Evolutionary conservation across 2,113 vertebrate species (phyloP), one percentile per base, ranked within the genome.

Genomic region (Cichladusa arquata): DNA sequence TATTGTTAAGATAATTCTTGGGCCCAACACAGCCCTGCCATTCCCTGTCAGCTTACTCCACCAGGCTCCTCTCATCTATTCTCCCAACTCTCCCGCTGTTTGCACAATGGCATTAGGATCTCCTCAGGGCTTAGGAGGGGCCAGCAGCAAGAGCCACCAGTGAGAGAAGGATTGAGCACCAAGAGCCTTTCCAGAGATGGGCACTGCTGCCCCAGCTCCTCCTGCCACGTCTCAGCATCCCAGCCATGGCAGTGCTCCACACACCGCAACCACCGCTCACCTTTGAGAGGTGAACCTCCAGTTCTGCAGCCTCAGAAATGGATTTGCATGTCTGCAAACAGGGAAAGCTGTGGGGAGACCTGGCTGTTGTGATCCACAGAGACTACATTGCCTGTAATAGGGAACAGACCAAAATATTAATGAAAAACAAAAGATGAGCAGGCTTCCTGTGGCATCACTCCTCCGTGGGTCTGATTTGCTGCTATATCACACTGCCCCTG

Each of bases 181-280:
- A 0, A 4, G 2, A 24, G 36, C 51, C 50, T 29, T 58, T 31
- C 19, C 42, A 28, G 61, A 40, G 0, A 0, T 7, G 31, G 56
- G n/a, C 2, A 0, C n/a, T 56, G 20, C 47, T 73, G 15, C 47
- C 19, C 12, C 5, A 1, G n/a, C 9, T 48, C 2, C 19, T 65
- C 40, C 69, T 72, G 66, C n/a, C 6, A 0, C 5, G 2, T 14
- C 50, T 50, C 11, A 1, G 65, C 36, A 38, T 26, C 69, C 38
- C 15, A 11, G 2, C 2, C 3, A n/a, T 11, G n/a, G 42, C 64
- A 58, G 47, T 0, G 2, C 36, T 69, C 40, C 24, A 47, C 34
- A 25, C 70, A 38, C 28, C 4, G 0, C 16, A 5, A 1, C 14
- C 34, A 17, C 16, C 10, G 7, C 36, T 42, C 50, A 5, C 10